Evolutionary conservation across 2,888 invertebrate species (phyloP), one percentile per base, ranked within the genome.

Genomic region (Dinocampus coccinellae): DNA sequence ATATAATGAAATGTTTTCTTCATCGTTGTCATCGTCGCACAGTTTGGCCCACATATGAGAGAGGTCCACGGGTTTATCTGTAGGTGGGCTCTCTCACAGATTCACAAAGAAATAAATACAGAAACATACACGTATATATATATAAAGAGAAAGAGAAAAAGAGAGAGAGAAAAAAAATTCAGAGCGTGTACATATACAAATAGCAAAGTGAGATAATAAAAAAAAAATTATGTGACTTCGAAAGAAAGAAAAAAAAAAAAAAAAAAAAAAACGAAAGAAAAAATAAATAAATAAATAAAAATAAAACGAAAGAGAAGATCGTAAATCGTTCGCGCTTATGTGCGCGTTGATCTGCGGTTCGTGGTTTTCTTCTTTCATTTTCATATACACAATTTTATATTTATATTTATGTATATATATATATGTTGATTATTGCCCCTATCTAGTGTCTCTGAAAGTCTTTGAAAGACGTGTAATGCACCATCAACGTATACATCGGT

Each of bases 241-340:
- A 75, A 74, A 70, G 74, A 76, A 72, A 74, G 73, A 73, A 42
- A 74, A 73, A 71, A 36, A 10, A 10, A 36, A 47, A 47, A 47
- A 20, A 47, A 20, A 7, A 6, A 4, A 7, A 20, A 16, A 47
- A 47, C 16, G 7, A n/a, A 16, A n/a, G n/a, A 39, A 39, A 16
- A 47, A 47, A 47, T 4, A 36, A 9, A 9, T 70, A 73, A 70
- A 72, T n/a, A 16, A 16, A 20, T n/a, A 39, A 39, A 39, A n/a
- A 3, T n/a, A 39, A 9, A 36, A 11, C 2, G 36, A 11, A 36
- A 11, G 36, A 58, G 76, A 76, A 70, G 78, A 67, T 78, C 83
- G 79, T 84, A 84, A 85, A 85, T 84, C 81, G 80, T 73, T 73
- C 74, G 74, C 80, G 47, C 47, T 83, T 82, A 83, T 83, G 81